These are phyloP conservation scores for Xyrichtys novacula DNA, from an alignment of 2,797 vertebrate species.

Conservation along the genomic window DNA sequence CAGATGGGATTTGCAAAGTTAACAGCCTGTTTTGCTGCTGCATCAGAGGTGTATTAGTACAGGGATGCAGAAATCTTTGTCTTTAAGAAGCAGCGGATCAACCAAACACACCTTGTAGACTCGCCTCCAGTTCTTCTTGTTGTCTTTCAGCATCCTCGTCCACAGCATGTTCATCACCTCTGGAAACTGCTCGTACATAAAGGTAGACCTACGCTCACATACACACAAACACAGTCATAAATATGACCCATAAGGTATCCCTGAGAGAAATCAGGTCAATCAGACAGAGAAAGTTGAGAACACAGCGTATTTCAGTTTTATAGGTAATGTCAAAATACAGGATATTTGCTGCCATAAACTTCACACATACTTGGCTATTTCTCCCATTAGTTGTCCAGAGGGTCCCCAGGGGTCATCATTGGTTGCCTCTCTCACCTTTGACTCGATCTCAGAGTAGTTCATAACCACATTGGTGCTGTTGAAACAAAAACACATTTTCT, in stretches of 20 bases:
- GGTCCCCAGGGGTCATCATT: constrained; percentile 99
- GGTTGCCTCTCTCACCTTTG: constrained; percentile 99
- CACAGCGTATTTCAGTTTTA: too few relatives aligned
- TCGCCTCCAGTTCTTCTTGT: constrained; percentile 99
- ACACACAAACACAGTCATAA: neutral
- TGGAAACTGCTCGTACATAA: constrained; percentile 99
- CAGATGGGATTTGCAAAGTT: too few relatives aligned
- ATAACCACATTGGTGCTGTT: constrained; percentile 97
- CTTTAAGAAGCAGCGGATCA: too few relatives aligned
- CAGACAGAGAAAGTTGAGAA: neutral
- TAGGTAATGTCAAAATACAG: neutral
- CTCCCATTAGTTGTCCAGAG: constrained; percentile 98
- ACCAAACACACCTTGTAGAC: constrained; percentile 96
- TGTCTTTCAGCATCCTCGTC: constrained; percentile 98
- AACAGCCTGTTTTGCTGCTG: neutral
- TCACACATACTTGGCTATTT: constrained; percentile 86
- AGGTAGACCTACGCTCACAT: constrained; percentile 89
- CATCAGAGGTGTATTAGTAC: neutral
- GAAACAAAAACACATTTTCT: constrained; percentile 36
- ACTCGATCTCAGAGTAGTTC: constrained; percentile 99
- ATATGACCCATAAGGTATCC: neutral
- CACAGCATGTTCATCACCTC: constrained; percentile 99
- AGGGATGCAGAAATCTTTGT: neutral
- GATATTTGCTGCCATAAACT: neutral
- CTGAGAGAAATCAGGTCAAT: neutral